Base-by-base conservation (phyloP, 2,888 invertebrate species). In the Cataglyphis albicans region DNA sequence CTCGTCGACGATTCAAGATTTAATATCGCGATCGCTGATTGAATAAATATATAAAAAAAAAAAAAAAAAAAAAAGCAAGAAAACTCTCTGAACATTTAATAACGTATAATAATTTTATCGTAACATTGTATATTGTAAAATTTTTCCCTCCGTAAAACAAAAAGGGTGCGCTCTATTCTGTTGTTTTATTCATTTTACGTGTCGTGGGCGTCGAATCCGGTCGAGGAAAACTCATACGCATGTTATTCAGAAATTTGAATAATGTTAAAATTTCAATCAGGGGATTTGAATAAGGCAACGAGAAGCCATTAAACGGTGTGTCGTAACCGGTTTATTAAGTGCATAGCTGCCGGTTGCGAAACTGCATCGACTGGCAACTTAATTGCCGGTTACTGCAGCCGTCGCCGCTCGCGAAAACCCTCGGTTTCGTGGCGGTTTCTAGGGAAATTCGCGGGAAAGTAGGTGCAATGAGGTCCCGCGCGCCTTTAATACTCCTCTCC, bases 361-460 rank as follows among this genome's bases (percentile, higher is more conserved):
- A 84, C 83, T 68, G 59, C 83, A 85, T 86, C 80, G 84, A 82
- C 84, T 81, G 68, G 64, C 80, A 87, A 89, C 83, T 87, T 89
- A 84, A 88, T 87, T 84, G 84, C 44, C 73, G 68, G 64, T 78
- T 84, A 80, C 38, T 25, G 25, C 82, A 48, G 35, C 38, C 25
- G 25, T 25, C 52, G 25, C 21, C 80, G 35, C 64, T 52, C 52
- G 55, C n/a, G 29, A 57, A 76, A 86, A 72, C 76, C 84, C 29
- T 65, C 32, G 55, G 73, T 55, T 82, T 70, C 74, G 9, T 32
- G 70, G 35, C 64, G 55, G 59, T 4, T 41, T 15, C 65, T 57
- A 65, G 61, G 48, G n/a, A 75, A 87, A 87, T 81, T 81, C 76
- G 12, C 41, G 52, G 25, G 64, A 35, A 81, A 81, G 64, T 67